Evolutionary conservation across 2,797 vertebrate species (phyloP).

Genomic region (Enteromius fasciolatus): DNA sequence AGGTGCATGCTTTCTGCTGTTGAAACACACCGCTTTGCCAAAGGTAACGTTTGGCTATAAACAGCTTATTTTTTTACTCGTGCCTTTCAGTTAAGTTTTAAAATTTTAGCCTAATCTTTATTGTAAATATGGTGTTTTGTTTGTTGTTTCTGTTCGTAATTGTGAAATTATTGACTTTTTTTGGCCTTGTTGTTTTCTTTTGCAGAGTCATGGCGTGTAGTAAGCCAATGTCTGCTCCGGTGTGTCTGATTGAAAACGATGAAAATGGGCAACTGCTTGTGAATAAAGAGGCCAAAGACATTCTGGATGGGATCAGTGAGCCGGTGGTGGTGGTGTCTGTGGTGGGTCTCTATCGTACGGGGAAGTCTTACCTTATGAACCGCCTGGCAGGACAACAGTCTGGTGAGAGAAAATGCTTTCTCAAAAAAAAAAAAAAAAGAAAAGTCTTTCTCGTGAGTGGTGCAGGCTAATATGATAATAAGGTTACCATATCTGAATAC

Average conservation of each 20-base stretch:
- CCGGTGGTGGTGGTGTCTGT: slow-evolving; percentile 74
- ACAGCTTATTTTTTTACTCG: too few relatives aligned
- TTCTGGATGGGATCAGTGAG: slow-evolving; percentile 63
- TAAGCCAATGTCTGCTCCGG: slow-evolving; percentile 52
- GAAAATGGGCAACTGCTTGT: slow-evolving; percentile 47
- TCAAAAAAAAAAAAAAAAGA: too few relatives aligned
- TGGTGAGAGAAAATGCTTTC: slow-evolving; percentile 22
- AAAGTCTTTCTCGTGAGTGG: not conserved
- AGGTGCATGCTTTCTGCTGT: not conserved
- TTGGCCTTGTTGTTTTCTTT: not conserved
- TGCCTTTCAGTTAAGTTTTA: not conserved
- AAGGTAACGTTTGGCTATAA: not conserved
- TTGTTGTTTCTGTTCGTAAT: too few relatives aligned
- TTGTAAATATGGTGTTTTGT: not conserved
- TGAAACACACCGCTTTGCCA: not conserved
- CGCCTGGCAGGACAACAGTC: slow-evolving; percentile 64
- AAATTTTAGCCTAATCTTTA: not conserved
- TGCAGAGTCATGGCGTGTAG: slow-evolving; percentile 25
- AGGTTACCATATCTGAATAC: not conserved
- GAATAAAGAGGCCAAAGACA: slow-evolving; percentile 53
- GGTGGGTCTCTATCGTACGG: slow-evolving; percentile 70
- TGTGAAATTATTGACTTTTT: not conserved
- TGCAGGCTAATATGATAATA: not conserved
- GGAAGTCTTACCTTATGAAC: slow-evolving; percentile 78
- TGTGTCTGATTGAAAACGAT: slow-evolving; percentile 65